phyloP scores from a whole-genome alignment of 2,888 invertebrate genomes.

The Leptinotarsa juncta region DNA sequence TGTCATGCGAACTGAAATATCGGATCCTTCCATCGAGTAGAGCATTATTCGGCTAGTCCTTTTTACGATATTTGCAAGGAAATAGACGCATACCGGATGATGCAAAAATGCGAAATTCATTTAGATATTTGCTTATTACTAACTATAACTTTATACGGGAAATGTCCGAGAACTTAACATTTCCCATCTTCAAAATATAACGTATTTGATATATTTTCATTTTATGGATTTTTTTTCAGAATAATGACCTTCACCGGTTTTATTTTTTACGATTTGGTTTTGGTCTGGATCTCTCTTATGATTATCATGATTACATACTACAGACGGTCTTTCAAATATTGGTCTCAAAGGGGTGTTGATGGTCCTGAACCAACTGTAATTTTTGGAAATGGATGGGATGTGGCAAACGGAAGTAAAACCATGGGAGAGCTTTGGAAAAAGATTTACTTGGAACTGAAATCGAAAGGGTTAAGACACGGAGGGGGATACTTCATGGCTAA shows the following conservation, averaged over 20 bases:
- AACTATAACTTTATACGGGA: too few relatives aligned
- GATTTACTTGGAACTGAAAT: conserved; percentile 24
- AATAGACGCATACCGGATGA: too few relatives aligned
- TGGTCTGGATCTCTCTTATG: neutral
- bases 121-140: too few relatives aligned
- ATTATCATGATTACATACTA: conserved; percentile 5
- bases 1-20: too few relatives aligned
- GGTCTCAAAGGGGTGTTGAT: conserved; percentile 28
- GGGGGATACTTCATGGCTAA: neutral
- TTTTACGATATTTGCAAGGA: too few relatives aligned
- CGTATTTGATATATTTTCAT: too few relatives aligned
- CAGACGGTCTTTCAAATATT: conserved; percentile 18
- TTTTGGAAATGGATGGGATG: conserved; percentile 28
- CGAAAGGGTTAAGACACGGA: conserved; percentile 14
- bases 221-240: neutral
- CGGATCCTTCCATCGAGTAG: too few relatives aligned
- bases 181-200: too few relatives aligned
- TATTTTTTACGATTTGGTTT: too few relatives aligned
- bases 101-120: too few relatives aligned
- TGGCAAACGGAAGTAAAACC: conserved; percentile 14
- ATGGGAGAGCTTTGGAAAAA: conserved; percentile 27
- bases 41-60: too few relatives aligned
- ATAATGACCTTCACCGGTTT: neutral
- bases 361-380: conserved; percentile 17
- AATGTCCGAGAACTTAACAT: too few relatives aligned